Evolutionary conservation across 2,113 vertebrate genomes (phyloP), one percentile per base, ranked within the genome.

Genomic region (Bos indicus): DNA sequence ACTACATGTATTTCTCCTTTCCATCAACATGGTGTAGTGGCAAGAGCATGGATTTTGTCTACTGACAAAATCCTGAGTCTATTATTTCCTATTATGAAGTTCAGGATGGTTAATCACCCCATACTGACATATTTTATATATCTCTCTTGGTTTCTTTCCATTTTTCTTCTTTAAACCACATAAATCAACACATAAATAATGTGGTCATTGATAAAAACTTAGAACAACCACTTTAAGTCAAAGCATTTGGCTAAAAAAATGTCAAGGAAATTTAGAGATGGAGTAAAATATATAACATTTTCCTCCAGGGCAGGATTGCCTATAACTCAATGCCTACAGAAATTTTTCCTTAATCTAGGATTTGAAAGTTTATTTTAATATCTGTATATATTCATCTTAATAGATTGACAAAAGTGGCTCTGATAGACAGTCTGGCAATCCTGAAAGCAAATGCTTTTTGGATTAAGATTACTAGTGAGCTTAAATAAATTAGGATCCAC

Each of bases 41-140:
- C 6, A 84, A 85, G 1, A 92, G 33, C 6, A 88, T 57, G n/a
- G 3, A 15, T 19, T 90, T 59, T 43, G 13, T 10, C 59, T 16
- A 77, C 16, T 54, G 5, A 81, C 3, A 74, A 15, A 1, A 88
- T 82, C 6, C 15, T 84, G 21, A 26, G 15, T 77, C 36, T 80
- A 16, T 40, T 17, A 48, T 36, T 51, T 10, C 30, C 0, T 87
- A 6, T 46, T 57, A 59, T 23, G 33, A 92, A 82, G 17, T n/a
- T 33, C 33, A 51, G 1, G 9, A 30, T 64, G 13, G 19, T 74
- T 54, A 74, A 4, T 59, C 1, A 77, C 6, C n/a, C 74, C 1
- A 43, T 88, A 86, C 15, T 96, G 94, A 85, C 43, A 56, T 85
- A 33, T 89, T 94, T 94, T 84, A 97, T 98, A 96, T 90, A 90